Conservation (phyloP, 2,797 vertebrate species). For the Champsocephalus gunnari region DNA sequence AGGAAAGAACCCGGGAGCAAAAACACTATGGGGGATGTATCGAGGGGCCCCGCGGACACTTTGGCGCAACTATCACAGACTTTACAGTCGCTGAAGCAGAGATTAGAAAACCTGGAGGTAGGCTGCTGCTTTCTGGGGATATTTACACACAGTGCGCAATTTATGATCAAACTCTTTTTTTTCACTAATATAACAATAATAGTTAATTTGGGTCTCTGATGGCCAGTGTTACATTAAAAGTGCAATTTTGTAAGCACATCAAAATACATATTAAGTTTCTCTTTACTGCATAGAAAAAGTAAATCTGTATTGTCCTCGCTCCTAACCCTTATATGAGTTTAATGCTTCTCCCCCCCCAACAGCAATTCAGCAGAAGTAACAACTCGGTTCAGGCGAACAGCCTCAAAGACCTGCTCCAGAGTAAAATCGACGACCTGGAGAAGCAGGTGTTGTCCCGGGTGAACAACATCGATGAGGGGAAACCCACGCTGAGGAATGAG, state of each 20-base stretch:
- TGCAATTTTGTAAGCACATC: background rate
- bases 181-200: background rate
- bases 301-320: constrained; percentile 9
- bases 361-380: constrained; percentile 97
- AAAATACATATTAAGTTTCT: background rate
- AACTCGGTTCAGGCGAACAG: constrained; percentile 93
- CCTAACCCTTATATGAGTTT: background rate
- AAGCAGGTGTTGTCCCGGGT: constrained; percentile 95
- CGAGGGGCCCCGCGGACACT: constrained; percentile 92
- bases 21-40: constrained; percentile 97
- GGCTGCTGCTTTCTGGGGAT: constrained; percentile 29
- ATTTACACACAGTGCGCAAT: constrained; percentile 22
- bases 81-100: constrained; percentile 94
- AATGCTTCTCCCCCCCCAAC: constrained; percentile 32
- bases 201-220: background rate
- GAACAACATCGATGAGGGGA: constrained; percentile 95
- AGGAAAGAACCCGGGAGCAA: constrained; percentile 88
- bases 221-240: background rate
- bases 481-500: constrained; percentile 90
- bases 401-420: constrained; percentile 96
- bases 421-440: constrained; percentile 96
- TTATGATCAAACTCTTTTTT: background rate
- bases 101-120: constrained; percentile 97
- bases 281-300: constrained; percentile 10
- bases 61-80: constrained; percentile 95